Evolutionary conservation across 1,140 invertebrate species (phyloP).

Genomic region (Calephelis virginiensis): DNA sequence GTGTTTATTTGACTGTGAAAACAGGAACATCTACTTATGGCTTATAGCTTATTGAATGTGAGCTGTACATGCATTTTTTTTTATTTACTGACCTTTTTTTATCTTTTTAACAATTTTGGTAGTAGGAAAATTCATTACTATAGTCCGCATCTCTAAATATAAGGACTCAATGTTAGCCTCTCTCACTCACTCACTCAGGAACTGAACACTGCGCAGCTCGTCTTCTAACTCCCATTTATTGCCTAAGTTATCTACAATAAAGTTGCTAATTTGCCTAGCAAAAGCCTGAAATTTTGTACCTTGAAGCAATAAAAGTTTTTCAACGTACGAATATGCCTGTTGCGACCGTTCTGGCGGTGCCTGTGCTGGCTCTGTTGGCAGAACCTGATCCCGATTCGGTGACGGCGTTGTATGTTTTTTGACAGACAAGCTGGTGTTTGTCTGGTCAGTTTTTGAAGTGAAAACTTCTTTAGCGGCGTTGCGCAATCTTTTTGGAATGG

Average conservation of each 20-base stretch:
- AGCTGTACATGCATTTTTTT: not conserved
- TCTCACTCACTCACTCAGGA: no score
- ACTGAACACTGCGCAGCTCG: no score
- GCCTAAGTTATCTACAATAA: no score
- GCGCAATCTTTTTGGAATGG: no score
- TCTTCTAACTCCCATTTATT: no score
- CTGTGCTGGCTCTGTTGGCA: no score
- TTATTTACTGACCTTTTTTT: slow-evolving; percentile 21
- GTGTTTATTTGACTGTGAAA: slow-evolving; percentile 24
- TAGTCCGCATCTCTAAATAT: no score
- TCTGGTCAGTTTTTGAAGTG: slow-evolving; percentile 3
- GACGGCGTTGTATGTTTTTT: not conserved
- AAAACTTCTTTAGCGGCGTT: no score
- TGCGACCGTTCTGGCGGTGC: not conserved
- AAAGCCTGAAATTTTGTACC: slow-evolving; percentile 24
- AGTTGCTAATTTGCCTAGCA: not conserved
- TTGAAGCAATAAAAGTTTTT: slow-evolving; percentile 3
- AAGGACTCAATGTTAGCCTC: no score
- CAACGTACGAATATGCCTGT: slow-evolving; percentile 1
- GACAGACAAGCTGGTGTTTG: not conserved
- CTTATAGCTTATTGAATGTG: slow-evolving; percentile 21
- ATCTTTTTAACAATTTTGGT: slow-evolving; percentile 23
- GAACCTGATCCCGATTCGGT: no score
- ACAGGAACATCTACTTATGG: slow-evolving; percentile 25
- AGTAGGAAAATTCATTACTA: slow-evolving; percentile 14